Conservation (phyloP, 2,113 vertebrate species). For the Pelusios castaneus region DNA sequence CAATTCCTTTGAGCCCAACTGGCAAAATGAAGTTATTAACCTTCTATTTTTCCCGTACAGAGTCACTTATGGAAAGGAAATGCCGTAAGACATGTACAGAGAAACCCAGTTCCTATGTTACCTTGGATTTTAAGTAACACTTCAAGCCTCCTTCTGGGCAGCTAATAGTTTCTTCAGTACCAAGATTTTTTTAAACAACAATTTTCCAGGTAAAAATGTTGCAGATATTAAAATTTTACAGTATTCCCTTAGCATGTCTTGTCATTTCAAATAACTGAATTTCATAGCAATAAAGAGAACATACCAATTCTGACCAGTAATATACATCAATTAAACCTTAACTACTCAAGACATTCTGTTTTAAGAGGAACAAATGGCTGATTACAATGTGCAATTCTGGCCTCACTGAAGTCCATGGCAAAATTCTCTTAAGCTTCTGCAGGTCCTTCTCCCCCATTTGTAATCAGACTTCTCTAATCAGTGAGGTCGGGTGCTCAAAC, state of each 20-base stretch:
- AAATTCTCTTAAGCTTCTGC: fast-evolving
- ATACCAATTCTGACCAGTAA: neutral
- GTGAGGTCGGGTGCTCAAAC: fast-evolving
- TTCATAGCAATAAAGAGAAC: neutral
- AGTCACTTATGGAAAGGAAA: neutral
- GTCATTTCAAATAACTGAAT: neutral
- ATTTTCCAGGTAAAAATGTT: neutral
- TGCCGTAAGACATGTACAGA: too few species aligned
- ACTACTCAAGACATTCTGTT: neutral
- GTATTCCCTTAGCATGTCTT: neutral
- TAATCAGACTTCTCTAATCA: neutral
- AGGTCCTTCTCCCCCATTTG: neutral
- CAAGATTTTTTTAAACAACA: neutral
- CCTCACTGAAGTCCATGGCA: neutral
- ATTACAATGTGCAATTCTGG: neutral
- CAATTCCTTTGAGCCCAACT: neutral
- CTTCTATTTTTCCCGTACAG: neutral
- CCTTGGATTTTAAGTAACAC: neutral
- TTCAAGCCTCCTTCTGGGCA: neutral
- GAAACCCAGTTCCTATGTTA: neutral
- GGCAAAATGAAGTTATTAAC: neutral
- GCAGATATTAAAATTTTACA: neutral
- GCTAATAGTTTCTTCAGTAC: neutral
- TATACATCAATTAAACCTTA: neutral
- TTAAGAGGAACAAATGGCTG: neutral